These are phyloP conservation scores for Cettia cetti DNA, from an alignment of 2,113 vertebrate species.

Conservation along the genomic window DNA sequence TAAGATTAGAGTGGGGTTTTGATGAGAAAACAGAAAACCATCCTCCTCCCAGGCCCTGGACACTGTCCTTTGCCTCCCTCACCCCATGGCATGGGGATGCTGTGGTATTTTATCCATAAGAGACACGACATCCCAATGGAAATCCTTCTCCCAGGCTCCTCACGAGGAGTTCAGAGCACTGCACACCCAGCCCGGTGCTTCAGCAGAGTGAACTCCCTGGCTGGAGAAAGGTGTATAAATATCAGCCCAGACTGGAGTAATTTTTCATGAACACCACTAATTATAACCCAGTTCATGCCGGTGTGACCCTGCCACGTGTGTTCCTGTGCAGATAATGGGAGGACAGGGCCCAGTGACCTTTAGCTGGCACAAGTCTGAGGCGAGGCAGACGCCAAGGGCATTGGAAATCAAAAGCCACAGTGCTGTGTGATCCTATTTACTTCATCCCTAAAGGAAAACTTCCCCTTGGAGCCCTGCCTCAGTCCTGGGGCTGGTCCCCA, in stretches of 20 bases:
- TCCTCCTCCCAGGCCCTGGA: neutral
- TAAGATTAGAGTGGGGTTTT: neutral
- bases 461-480: neutral
- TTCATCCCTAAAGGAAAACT: neutral
- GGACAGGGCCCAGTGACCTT: slow-evolving; percentile 8
- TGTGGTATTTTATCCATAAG: neutral
- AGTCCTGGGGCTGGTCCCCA: neutral
- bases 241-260: neutral
- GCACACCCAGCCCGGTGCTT: neutral
- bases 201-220: neutral
- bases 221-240: neutral
- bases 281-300: neutral
- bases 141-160: neutral
- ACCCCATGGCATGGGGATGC: fast-evolving
- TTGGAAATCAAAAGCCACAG: neutral
- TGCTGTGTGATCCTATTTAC: neutral
- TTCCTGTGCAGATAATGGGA: neutral
- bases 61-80: neutral
- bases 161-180: fast-evolving
- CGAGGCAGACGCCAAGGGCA: neutral
- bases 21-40: neutral
- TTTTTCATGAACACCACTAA: neutral
- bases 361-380: neutral
- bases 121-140: neutral
- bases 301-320: neutral